A percentile compares a stretch with the other conserved stretches of the same genome.
These are phyloP conservation scores for Anas platyrhynchos DNA, from an alignment of 2,113 vertebrate genomes.

Conservation along the genomic window DNA sequence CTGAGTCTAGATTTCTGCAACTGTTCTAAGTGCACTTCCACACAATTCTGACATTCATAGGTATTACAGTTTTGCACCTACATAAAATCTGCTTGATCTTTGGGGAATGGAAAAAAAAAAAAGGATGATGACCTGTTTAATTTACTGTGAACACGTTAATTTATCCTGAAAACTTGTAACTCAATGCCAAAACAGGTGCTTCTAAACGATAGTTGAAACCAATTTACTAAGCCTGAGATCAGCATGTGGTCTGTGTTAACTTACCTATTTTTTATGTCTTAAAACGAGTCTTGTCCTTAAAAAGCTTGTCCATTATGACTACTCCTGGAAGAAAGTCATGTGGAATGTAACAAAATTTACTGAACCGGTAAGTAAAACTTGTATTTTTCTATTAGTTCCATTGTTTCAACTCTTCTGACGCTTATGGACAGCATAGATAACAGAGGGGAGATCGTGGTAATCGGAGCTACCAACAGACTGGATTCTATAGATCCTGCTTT, in stretches of 20 bases:
- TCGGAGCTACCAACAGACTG: no score
- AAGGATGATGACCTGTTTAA: background rate
- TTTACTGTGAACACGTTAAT: background rate
- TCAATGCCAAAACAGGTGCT: background rate
- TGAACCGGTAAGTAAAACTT: background rate
- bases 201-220: background rate
- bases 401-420: constrained; percentile 93
- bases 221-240: background rate
- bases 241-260: background rate
- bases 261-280: background rate
- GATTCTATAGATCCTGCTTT: no score
- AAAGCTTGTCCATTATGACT: background rate
- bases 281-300: background rate
- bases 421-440: no score
- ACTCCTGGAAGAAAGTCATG: background rate
- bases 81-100: background rate
- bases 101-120: background rate
- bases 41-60: constrained; percentile 81
- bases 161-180: background rate
- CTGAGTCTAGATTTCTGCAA: constrained; percentile 19
- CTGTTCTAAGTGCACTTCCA: constrained; percentile 80
- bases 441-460: no score
- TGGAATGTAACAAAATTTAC: background rate
- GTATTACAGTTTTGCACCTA: constrained; percentile 64
- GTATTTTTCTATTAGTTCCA: constrained; percentile 80